Conservation (phyloP, 1,140 invertebrate species). For the Dendrolimus kikuchii region DNA sequence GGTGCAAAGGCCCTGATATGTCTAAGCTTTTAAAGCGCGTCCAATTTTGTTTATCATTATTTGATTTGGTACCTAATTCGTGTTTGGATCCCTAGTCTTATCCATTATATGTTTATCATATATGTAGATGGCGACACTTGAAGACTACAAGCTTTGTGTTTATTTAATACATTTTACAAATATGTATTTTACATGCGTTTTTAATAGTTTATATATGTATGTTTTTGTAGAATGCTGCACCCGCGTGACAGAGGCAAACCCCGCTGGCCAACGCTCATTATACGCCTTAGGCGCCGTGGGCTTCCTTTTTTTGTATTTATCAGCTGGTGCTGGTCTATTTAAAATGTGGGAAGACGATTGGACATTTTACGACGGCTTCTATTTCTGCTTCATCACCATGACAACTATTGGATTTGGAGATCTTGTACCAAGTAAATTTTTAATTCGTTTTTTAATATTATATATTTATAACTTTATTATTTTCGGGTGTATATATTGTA, state of each 20-base stretch:
- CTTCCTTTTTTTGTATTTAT: constrained; percentile 84
- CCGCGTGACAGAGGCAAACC: constrained; percentile 48
- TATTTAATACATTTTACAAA: too few species aligned
- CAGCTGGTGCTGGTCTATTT: constrained; percentile 82
- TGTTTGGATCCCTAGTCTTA: too few species aligned
- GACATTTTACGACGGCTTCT: constrained; percentile 94
- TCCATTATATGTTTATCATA: too few species aligned
- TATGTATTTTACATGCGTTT: not conserved
- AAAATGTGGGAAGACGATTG: constrained; percentile 89
- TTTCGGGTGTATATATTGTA: too few species aligned
- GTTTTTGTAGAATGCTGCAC: constrained; percentile 51
- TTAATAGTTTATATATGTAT: not conserved
- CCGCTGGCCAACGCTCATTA: constrained; percentile 71
- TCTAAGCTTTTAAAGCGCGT: too few species aligned
- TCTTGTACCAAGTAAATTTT: constrained; percentile 86
- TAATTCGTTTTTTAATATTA: too few species aligned
- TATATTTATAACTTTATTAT: too few species aligned
- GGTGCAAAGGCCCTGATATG: too few species aligned
- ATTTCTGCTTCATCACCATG: constrained; percentile 96
- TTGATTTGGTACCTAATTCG: too few species aligned
- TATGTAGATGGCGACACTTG: too few species aligned
- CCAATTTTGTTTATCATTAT: too few species aligned
- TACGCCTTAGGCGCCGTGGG: constrained; percentile 81
- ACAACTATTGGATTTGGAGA: constrained; percentile 96
- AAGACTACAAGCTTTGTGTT: too few species aligned